phyloP scores from a whole-genome alignment of 2,888 invertebrate species.

The Euplagia quadripunctaria region DNA sequence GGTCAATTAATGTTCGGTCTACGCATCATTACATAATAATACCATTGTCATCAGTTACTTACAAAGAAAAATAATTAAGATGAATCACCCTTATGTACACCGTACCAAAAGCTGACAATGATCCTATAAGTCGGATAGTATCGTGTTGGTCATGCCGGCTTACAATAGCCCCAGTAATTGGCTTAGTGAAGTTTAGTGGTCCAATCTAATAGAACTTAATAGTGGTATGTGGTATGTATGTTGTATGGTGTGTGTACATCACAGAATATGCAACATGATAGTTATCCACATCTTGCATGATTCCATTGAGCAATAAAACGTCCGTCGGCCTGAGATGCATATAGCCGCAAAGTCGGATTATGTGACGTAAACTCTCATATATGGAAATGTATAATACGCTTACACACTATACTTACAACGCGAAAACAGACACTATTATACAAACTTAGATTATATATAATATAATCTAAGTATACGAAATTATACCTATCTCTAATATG shows the following conservation, averaged over 20 bases:
- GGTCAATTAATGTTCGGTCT: neutral
- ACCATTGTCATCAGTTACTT: neutral
- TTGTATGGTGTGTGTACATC: neutral
- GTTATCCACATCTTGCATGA: slow-evolving; percentile 19
- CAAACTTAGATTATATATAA: too few relatives aligned
- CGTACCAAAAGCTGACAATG: neutral
- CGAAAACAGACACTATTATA: neutral
- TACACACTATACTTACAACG: too few relatives aligned
- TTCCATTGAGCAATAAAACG: slow-evolving; percentile 40
- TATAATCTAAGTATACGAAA: too few relatives aligned
- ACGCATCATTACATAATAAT: too few relatives aligned
- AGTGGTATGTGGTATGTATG: too few relatives aligned
- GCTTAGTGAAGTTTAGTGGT: neutral
- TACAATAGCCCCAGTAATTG: neutral
- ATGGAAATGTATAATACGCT: slow-evolving; percentile 4
- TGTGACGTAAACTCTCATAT: slow-evolving; percentile 41
- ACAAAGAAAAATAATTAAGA: neutral
- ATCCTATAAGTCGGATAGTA: neutral
- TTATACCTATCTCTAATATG: neutral
- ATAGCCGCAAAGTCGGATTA: slow-evolving; percentile 4
- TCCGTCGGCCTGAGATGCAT: slow-evolving; percentile 6
- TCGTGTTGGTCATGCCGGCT: neutral
- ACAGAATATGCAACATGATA: slow-evolving; percentile 15
- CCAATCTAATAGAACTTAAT: neutral
- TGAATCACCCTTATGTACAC: neutral